A percentile compares a stretch with the other conserved stretches of the same genome.
Evolutionary conservation across 2,797 vertebrate species (phyloP).

Genomic region (Percopsis omiscomaycus): DNA sequence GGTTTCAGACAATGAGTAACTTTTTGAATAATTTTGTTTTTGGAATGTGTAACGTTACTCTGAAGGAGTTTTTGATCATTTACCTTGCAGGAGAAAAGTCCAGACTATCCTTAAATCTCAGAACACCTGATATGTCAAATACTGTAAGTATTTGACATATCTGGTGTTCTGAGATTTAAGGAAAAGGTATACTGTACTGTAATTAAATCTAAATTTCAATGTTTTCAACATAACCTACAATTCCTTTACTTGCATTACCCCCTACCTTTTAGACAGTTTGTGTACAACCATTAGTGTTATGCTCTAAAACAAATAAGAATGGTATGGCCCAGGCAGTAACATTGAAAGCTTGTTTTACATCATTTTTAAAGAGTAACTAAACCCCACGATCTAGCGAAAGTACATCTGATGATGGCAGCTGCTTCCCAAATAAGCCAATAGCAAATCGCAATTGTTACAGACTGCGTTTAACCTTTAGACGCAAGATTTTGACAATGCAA

Average conservation of each 20-base stretch:
- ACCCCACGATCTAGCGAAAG: too few species aligned
- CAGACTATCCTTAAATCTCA: constrained; percentile 46
- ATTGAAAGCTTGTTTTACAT: constrained; percentile 41
- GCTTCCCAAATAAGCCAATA: too few species aligned
- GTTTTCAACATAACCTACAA: constrained; percentile 63
- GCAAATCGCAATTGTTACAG: too few species aligned
- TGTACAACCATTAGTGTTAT: constrained; percentile 51
- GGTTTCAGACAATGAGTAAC: constrained; percentile 87
- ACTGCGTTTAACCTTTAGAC: too few species aligned
- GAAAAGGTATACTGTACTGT: constrained; percentile 43
- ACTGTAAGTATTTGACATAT: background rate
- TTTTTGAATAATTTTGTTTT: constrained; percentile 73
- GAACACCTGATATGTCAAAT: constrained; percentile 67
- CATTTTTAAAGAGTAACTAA: constrained; percentile 31
- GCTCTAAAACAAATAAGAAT: constrained; percentile 26
- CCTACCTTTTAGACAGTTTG: constrained; percentile 63
- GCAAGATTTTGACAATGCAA: too few species aligned
- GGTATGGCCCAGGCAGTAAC: constrained; percentile 36
- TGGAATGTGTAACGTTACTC: constrained; percentile 72
- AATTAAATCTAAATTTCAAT: constrained; percentile 62
- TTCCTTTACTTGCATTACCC: constrained; percentile 65
- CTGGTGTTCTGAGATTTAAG: too few species aligned
- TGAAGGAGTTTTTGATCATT: constrained; percentile 17
- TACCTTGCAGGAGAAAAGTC: constrained; percentile 51
- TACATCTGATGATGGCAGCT: too few species aligned